Conservation (phyloP, 2,113 vertebrate species). For the Nymphicus hollandicus region DNA sequence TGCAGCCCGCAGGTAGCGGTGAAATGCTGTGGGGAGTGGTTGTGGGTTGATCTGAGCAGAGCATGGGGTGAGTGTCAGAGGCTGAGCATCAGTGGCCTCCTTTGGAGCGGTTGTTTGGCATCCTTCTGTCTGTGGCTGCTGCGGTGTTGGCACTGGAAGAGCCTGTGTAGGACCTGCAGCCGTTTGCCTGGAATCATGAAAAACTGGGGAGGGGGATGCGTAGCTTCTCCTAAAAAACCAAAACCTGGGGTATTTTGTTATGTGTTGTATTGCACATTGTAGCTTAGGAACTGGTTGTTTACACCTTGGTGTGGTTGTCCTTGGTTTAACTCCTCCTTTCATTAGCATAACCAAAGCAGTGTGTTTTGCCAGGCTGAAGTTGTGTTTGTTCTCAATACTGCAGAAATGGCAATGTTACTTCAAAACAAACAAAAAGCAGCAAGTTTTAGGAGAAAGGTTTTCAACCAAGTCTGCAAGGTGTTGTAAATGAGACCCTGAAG, state of each 20-base stretch:
- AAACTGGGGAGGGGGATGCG: accelerated
- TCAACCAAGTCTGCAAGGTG: not conserved
- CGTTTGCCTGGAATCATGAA: not conserved
- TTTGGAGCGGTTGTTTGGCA: accelerated
- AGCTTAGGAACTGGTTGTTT: accelerated
- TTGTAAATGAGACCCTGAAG: not conserved
- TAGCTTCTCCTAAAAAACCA: not conserved
- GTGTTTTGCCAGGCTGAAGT: accelerated
- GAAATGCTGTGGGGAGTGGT: accelerated
- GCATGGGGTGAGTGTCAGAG: not conserved
- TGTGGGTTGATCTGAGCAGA: accelerated
- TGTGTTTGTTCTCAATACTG: not conserved
- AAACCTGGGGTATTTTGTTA: not conserved
- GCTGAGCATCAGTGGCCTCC: accelerated
- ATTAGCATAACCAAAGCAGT: accelerated
- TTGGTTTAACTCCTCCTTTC: not conserved
- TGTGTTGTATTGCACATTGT: accelerated
- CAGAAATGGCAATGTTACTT: not conserved
- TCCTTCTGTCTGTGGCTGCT: no score
- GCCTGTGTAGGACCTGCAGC: not conserved
- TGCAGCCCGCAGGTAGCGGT: accelerated
- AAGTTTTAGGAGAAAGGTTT: not conserved
- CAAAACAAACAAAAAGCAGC: not conserved
- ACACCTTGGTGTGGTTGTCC: not conserved
- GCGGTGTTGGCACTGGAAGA: not conserved